Percentiles rank a stretch among this genome's conserved stretches.
These are phyloP conservation scores for Sebastes iracundus DNA, from an alignment of 2,797 vertebrate genomes.

Conservation along the genomic window DNA sequence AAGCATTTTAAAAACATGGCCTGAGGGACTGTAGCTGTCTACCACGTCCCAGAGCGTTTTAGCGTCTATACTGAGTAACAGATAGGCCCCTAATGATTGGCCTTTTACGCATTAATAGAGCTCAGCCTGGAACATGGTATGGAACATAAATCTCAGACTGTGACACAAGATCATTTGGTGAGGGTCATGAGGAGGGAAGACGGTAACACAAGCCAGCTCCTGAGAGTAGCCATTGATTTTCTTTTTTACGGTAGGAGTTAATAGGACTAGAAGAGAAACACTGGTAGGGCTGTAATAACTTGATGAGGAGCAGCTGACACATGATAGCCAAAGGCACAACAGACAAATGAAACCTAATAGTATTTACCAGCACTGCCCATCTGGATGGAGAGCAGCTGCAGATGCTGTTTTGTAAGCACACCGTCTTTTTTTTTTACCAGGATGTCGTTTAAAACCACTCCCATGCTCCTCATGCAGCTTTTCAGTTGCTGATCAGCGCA, in stretches of 20 bases:
- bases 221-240: constrained; percentile 54
- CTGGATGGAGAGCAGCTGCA: constrained; percentile 61
- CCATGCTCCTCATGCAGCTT: constrained; percentile 33
- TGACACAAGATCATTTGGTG: constrained; percentile 47
- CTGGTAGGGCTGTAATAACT: constrained; percentile 1
- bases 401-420: constrained; percentile 44
- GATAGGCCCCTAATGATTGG: constrained; percentile 33
- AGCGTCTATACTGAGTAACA: constrained; percentile 29
- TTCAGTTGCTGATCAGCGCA: constrained; percentile 55
- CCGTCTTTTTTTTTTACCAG: constrained; percentile 46
- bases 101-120: constrained; percentile 37
- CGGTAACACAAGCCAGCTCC: constrained; percentile 43
- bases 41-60: not conserved
- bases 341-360: constrained; percentile 68
- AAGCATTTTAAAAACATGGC: constrained; percentile 39
- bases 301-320: constrained; percentile 55
- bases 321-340: constrained; percentile 48
- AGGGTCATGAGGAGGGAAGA: constrained; percentile 26
- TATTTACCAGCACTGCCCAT: constrained; percentile 50
- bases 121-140: constrained; percentile 21
- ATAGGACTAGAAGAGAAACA: not conserved
- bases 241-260: constrained; percentile 1
- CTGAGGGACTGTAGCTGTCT: constrained; percentile 5
- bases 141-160: constrained; percentile 50
- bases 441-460: constrained; percentile 64